Base-by-base conservation (phyloP, 2,888 invertebrate genomes). In the Drosophila fulvimacula region DNA sequence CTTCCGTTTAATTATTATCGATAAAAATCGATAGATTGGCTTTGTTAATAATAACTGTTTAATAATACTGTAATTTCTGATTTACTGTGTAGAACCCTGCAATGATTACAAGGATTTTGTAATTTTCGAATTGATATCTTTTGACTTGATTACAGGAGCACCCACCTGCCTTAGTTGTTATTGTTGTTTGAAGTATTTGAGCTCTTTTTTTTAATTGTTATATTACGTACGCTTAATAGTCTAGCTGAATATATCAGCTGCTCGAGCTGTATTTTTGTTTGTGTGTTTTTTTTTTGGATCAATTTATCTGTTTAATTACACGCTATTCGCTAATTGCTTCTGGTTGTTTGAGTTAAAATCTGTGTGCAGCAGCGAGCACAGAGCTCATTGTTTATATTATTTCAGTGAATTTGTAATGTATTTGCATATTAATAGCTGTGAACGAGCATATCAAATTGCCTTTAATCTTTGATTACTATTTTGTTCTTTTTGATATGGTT, bases 61-160 rank as follows among this genome's bases (percentile, higher is more conserved):
- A n/a, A n/a, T n/a, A n/a, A n/a, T n/a, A n/a, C n/a, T n/a, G n/a
- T n/a, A n/a, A n/a, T n/a, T n/a, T n/a, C n/a, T n/a, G n/a, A n/a
- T n/a, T n/a, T n/a, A n/a, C n/a, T n/a, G n/a, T n/a, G n/a, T n/a
- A n/a, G n/a, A n/a, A n/a, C n/a, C n/a, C n/a, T n/a, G n/a, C n/a
- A n/a, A n/a, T n/a, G n/a, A n/a, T n/a, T n/a, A n/a, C n/a, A n/a
- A n/a, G n/a, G n/a, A n/a, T n/a, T n/a, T n/a, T n/a, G n/a, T n/a
- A n/a, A n/a, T n/a, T n/a, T n/a, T n/a, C n/a, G n/a, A n/a, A n/a
- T n/a, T n/a, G n/a, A n/a, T n/a, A n/a, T 61, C 51, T 57, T 72
- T 76, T 76, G 63, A 75, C n/a, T 73, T 69, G 61, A 73, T 69
- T 59, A 30, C 19, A 60, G 19, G 57, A 59, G 30, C 57, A 71